Evolutionary conservation across 1,140 invertebrate genomes (phyloP), one percentile per base, ranked within the genome.

Genomic region (Matsumurasca onukii): DNA sequence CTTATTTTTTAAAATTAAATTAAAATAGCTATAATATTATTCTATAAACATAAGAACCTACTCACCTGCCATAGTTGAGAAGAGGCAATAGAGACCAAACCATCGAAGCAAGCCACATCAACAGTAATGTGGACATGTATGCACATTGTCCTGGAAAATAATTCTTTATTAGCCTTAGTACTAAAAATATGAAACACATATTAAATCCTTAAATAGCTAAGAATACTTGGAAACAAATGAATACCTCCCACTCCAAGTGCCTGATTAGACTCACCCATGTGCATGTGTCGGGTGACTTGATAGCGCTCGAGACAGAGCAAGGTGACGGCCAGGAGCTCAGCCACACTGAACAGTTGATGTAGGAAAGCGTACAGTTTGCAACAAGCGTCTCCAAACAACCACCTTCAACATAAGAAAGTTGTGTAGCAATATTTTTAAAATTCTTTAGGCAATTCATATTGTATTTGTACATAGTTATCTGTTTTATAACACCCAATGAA

Each of bases 331-430:
- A 76, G 75, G 75, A 83, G 80, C 79, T 83, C 81, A 73, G 81
- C 81, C 27, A 82, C 77, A 75, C 81, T 80, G 73, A 81, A 78
- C 71, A 83, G 79, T 74, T 82, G 81, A 74, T 82, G 80, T 69
- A 82, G 73, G 76, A 83, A 83, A 55, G 80, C 82, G 73, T 79
- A 83, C 30, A 82, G 72, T 72, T 82, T 80, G 73, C 82, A 83
- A 69, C 80, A 81, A 49, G 78, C 72, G 69, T 78, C 69, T 25
- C 81, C 81, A 70, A 82, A 82, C 22, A 82, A 71, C 82, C 82
- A 83, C 81, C 82, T 82, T 73, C 73, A 81, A 80, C 64, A 39
- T 72, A 71, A n/a, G n/a, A n/a, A n/a, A n/a, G n/a, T n/a, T n/a
- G n/a, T n/a, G n/a, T n/a, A n/a, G n/a, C n/a, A n/a, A n/a, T n/a